Percentiles rank a stretch among this genome's conserved stretches.
These are phyloP conservation scores for Naja naja DNA, from an alignment of 2,113 vertebrate species.

Conservation along the genomic window DNA sequence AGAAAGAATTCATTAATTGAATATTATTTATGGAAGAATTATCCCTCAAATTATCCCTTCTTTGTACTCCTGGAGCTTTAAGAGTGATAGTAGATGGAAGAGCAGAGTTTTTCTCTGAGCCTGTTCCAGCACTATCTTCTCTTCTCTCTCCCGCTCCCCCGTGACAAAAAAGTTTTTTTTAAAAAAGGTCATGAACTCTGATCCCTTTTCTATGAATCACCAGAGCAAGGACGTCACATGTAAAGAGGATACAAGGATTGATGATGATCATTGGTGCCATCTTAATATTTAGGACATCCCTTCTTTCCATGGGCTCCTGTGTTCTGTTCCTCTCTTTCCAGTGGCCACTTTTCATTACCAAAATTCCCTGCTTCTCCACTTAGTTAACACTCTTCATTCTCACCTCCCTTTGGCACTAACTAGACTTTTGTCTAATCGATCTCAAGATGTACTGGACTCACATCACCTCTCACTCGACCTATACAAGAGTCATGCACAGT, in stretches of 20 bases:
- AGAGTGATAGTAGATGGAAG: too few species aligned
- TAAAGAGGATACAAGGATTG: neutral
- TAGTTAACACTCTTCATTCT: neutral
- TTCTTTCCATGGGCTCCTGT: neutral
- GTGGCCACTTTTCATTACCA: neutral
- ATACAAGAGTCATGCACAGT: neutral
- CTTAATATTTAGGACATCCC: neutral
- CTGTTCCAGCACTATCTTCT: neutral
- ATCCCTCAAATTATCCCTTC: neutral
- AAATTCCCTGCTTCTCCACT: neutral
- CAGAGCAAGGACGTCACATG: neutral
- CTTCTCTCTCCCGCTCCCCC: rapidly evolving
- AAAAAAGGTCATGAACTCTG: neutral
- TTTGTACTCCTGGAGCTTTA: neutral
- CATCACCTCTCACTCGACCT: neutral
- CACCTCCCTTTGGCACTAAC: neutral
- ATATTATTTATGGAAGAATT: constrained; percentile 10
- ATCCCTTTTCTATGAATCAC: neutral
- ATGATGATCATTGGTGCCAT: neutral
- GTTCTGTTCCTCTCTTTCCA: neutral
- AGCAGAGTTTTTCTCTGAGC: neutral
- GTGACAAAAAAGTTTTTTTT: too few species aligned
- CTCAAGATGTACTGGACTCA: neutral
- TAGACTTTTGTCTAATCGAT: too few species aligned
- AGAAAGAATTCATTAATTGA: constrained; percentile 8